Base-by-base conservation (phyloP, 2,888 invertebrate genomes). In the Cheilosia scutellata region DNA sequence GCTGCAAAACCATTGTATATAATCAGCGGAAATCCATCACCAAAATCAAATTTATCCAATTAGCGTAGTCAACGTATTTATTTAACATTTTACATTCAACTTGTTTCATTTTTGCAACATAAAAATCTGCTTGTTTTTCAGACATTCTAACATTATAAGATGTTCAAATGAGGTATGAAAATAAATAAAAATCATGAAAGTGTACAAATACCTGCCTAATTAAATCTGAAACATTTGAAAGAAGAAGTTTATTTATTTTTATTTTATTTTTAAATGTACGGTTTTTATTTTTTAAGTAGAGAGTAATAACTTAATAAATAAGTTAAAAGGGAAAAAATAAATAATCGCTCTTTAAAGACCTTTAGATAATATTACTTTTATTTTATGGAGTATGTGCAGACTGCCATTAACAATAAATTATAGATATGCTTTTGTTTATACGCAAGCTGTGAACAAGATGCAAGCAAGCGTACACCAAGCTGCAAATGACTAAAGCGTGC, bases 1-100 rank as follows among this genome's bases (percentile, higher is more conserved):
- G 90, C 89, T 62, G 90, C 90, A 83, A 91, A 92, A 90, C 89
- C 91, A 68, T 90, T 92, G 89, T 91, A 90, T 82, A 92, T 92
- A 89, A 87, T 91, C 68, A 89, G 90, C 47, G 91, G 90, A 71
- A 91, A 90, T 87, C 70, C 87, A 78, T 78, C 87, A 87, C 87
- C 87, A 87, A 87, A 82, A 87, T 87, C 77, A 62, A 87, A 87
- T 75, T 86, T 89, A 88, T 89, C 91, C 62, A 80, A 87, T 78
- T 87, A 88, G 88, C 91, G 77, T 82, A 86, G 82, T 77, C 37
- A 62, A 66, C 62, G 42, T 86, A 82, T 86, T 86, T 86, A 86
- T 86, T 86, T 82, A 82, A 71, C 49, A 82, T 82, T 80, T 37
- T 68, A 82, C 82, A 77, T 86, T 66, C 40, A 76, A 76, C 65